Base-by-base conservation (phyloP, 2,888 invertebrate genomes). In the Prenolepis imparis region DNA sequence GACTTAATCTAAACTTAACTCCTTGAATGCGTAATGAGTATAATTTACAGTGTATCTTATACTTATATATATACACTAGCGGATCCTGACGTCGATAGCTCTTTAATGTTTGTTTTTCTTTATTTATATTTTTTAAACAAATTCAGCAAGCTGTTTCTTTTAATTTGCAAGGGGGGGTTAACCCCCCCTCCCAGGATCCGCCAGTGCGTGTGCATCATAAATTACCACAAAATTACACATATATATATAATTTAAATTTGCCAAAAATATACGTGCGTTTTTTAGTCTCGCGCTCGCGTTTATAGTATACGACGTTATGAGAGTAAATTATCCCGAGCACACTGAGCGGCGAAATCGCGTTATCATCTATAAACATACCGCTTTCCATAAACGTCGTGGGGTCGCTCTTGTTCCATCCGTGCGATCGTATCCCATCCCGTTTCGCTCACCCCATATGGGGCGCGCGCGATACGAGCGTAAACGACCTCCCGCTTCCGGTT, bases 291-390 rank as follows among this genome's bases (percentile, higher is more conserved):
- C 41, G 41, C 73, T 18, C 36, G n/a, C 6, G 55, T 11, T 15
- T 9, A 21, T 2, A 24, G 12, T 15, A 2, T 28, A 68, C n/a
- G 32, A n/a, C 39, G 28, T 21, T 73, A 36, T n/a, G 36, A 80
- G 44, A 80, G 75, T 80, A 74, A 80, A 80, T 80, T 74, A 59
- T 12, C 44, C 36, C 59, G 41, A 78, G 44, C 78, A 80, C 44
- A 80, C 74, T 48, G 74, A 80, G 75, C 78, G 36, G 59, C 41
- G 57, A 78, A 72, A 78, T 36, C 44, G 59, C 74, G 78, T 80
- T 78, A 78, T 72, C 74, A 44, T 59, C 78, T 59, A 74, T 44
- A 73, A 80, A 80, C 78, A 80, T 80, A 74, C 75, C 57, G 57
- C 59, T 8, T 52, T 64, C 73, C 78, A 80, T 80, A 80, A 80